Base-by-base conservation (phyloP, 2,888 invertebrate genomes). In the Morpho helenor region DNA sequence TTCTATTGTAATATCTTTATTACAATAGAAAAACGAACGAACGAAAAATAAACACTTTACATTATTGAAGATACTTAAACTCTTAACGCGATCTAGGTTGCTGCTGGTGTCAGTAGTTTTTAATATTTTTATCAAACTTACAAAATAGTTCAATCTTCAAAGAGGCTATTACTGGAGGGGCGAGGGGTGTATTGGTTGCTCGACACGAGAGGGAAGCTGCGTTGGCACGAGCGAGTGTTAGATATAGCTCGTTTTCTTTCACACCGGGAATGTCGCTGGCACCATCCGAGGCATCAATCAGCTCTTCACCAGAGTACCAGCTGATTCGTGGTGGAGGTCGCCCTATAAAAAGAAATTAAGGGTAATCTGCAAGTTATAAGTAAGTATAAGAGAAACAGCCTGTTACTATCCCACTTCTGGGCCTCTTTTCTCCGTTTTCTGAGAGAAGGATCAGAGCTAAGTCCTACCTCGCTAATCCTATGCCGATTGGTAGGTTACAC, bases 251-350 rank as follows among this genome's bases (percentile, higher is more conserved):
- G 69, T 95, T 93, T 79, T 95, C 95, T 44, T 93, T 91, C 54
- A 95, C 94, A 56, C 92, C 90, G 3, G 93, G 93, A 43, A 91
- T 86, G 63, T 94, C 93, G 31, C 93, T 93, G 62, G 93, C 87
- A 23, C 92, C 91, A 71, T 95, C 94, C 70, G 92, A 94, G 43
- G 92, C 93, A 71, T 95, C 95, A 57, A 95, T 89, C 46, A 95
- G 88, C 3, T 93, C 93, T 65, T 94, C 93, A 65, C 95, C 95
- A 61, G 94, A 94, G 92, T 95, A 95, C 95, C 95, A 96, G 59
- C 94, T 94, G 64, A 96, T 94, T 6, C 93, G 91, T 0, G 95
- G 95, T 16, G 93, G 91, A 0, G 96, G 96, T 57, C 94, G 93
- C 68, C 96, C 96, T 96, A 79, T n/a, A 31, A 16, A 16, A 16